phyloP scores from a whole-genome alignment of 2,797 vertebrate species.

The Premnoplex brunnescens region DNA sequence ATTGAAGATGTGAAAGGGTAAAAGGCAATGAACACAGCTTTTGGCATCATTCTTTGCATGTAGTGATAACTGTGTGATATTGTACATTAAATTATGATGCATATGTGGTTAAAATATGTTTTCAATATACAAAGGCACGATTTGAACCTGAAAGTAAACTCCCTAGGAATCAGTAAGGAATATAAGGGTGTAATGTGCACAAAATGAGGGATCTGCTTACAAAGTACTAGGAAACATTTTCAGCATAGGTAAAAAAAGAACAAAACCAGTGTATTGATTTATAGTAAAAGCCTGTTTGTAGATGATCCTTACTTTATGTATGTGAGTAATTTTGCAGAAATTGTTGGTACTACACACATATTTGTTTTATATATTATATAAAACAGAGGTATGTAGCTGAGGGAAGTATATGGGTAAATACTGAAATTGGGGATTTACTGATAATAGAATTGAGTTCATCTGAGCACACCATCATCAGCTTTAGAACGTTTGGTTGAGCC shows the following conservation, averaged over 20 bases:
- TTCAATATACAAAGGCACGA: neutral
- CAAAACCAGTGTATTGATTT: neutral
- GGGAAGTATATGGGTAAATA: neutral
- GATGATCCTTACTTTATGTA: neutral
- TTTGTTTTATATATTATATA: neutral
- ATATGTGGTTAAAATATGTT: neutral
- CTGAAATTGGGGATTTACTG: neutral
- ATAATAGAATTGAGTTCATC: neutral
- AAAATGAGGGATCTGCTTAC: neutral
- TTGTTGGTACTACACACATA: rapidly evolving
- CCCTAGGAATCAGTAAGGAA: neutral
- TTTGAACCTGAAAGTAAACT: neutral
- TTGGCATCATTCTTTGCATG: neutral
- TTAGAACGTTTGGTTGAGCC: neutral
- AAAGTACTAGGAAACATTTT: neutral
- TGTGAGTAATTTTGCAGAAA: neutral
- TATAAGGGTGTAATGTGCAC: neutral
- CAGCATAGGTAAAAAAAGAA: neutral
- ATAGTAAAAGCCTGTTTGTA: neutral
- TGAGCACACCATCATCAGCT: neutral
- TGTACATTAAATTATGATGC: neutral
- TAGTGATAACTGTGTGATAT: neutral
- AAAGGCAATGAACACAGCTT: neutral
- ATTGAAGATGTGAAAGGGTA: neutral
- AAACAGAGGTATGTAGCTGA: neutral